Conservation (phyloP, 2,113 vertebrate genomes). For the Sylvilagus bachmani region DNA sequence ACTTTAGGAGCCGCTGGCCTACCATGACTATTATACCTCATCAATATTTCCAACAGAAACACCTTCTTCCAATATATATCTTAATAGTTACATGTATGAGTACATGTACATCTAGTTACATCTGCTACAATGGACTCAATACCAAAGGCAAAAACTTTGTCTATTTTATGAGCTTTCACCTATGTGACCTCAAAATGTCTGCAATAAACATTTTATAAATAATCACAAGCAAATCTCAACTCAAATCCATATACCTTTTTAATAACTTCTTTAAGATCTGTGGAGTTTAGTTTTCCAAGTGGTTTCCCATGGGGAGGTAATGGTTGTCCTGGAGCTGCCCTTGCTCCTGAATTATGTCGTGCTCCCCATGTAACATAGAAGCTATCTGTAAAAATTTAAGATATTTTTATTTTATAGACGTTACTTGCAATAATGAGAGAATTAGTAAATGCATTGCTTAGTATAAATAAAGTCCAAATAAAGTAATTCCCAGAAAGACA, state of each 20-base stretch:
- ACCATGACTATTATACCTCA: neutral
- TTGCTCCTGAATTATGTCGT: constrained; percentile 85
- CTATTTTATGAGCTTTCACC: neutral
- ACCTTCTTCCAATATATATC: neutral
- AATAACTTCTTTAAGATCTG: constrained; percentile 94
- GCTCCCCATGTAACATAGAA: constrained; percentile 98
- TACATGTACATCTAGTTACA: neutral
- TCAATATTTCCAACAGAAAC: neutral
- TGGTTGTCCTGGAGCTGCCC: constrained; percentile 89
- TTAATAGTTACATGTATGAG: neutral
- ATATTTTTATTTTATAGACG: neutral
- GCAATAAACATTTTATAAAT: neutral
- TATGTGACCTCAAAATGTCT: neutral
- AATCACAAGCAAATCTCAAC: neutral
- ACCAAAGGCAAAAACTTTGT: neutral
- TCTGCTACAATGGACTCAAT: neutral
- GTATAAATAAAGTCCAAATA: neutral
- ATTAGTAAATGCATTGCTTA: neutral
- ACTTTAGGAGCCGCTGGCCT: neutral
- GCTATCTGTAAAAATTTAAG: constrained; percentile 87
- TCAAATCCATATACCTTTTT: constrained; percentile 91
- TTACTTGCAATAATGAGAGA: neutral
- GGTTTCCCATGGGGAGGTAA: constrained; percentile 95
- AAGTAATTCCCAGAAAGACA: neutral
- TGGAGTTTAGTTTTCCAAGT: constrained; percentile 92